Evolutionary conservation across 2,888 invertebrate species (phyloP).

Genomic region (Linnaemya vulpina): DNA sequence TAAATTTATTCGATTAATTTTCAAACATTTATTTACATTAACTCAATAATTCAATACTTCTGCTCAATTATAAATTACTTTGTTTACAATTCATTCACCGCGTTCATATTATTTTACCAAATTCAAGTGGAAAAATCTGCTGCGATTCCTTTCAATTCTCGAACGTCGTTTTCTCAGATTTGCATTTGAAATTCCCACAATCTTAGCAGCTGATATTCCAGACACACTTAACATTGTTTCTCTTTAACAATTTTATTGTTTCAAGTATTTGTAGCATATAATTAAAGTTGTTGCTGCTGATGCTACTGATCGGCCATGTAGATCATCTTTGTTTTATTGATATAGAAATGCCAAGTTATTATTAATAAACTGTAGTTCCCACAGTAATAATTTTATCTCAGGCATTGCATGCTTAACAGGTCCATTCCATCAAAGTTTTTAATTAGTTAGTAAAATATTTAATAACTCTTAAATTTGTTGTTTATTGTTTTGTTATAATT

Average conservation of each 20-base stretch:
- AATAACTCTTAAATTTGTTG: conserved; percentile 1
- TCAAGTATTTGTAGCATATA: conserved; percentile 43
- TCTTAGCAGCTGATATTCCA: conserved; percentile 36
- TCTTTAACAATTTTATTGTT: conserved; percentile 8
- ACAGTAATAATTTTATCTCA: neutral
- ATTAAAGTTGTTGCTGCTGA: neutral
- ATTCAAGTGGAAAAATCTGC: conserved; percentile 12
- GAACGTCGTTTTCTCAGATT: conserved; percentile 22
- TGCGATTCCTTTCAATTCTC: neutral
- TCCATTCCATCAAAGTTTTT: neutral
- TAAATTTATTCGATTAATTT: neutral
- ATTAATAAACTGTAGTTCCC: neutral
- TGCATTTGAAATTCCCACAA: conserved; percentile 45
- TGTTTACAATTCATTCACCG: conserved; percentile 37
- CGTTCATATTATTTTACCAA: conserved; percentile 8
- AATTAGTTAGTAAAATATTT: conserved; percentile 15
- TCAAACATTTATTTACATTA: conserved; percentile 20
- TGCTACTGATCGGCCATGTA: conserved; percentile 25
- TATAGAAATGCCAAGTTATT: neutral
- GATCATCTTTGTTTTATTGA: conserved; percentile 16
- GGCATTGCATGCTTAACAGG: conserved; percentile 12
- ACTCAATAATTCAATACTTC: conserved; percentile 15
- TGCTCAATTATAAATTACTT: conserved; percentile 45
- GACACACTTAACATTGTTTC: neutral
- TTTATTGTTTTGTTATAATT: conserved; percentile 8